phyloP scores from a whole-genome alignment of 2,113 vertebrate genomes.

The Cromileptes altivelis region DNA sequence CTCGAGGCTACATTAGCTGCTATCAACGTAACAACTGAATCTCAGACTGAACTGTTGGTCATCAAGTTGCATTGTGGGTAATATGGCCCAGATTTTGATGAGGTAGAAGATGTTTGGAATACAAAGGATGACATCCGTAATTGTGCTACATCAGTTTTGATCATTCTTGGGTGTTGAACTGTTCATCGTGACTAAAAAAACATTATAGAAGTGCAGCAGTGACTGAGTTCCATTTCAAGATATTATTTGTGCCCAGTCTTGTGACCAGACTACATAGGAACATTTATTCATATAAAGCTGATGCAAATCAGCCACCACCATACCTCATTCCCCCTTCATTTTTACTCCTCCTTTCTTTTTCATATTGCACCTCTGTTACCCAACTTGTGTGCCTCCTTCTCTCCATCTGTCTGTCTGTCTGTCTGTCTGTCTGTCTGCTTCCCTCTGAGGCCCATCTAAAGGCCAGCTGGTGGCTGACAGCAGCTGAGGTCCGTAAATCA shows the following conservation, averaged over 20 bases:
- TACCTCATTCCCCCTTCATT: not conserved
- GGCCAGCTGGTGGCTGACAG: conserved; percentile 88
- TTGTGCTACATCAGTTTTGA: not conserved
- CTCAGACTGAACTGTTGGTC: too few relatives aligned
- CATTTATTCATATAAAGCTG: not conserved
- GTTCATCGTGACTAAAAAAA: not conserved
- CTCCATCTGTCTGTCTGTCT: conserved; percentile 14
- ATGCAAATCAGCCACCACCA: not conserved
- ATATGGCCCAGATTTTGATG: not conserved
- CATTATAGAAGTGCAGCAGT: too few relatives aligned
- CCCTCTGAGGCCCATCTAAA: conserved; percentile 88
- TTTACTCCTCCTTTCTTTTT: not conserved
- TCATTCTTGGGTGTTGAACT: not conserved
- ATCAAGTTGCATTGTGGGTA: too few relatives aligned
- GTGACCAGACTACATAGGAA: not conserved
- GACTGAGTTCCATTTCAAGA: not conserved
- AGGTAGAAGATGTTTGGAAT: too few relatives aligned
- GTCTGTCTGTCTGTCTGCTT: conserved; percentile 5
- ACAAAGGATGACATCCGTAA: too few relatives aligned
- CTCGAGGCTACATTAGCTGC: too few relatives aligned
- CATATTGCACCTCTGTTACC: conserved; percentile 8
- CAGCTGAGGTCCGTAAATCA: conserved; percentile 98
- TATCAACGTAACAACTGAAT: too few relatives aligned
- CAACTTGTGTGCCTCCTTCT: not conserved
- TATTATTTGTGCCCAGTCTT: not conserved